Percentiles rank a stretch among this genome's conserved stretches.
Evolutionary conservation across 2,113 vertebrate species (phyloP).

Genomic region (Oenanthe oenanthe): DNA sequence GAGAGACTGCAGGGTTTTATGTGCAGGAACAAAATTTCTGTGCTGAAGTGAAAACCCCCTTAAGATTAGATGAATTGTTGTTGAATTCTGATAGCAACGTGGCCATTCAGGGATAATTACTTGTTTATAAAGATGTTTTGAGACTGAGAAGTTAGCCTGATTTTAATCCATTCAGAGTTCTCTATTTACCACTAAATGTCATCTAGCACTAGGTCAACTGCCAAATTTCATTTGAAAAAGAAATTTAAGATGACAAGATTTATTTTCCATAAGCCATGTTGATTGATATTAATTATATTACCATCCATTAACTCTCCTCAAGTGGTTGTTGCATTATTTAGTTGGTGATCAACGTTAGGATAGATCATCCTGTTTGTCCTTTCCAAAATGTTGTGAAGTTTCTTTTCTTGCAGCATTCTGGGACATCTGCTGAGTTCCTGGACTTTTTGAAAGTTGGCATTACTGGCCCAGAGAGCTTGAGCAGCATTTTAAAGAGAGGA

Average conservation of each 20-base stretch:
- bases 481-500: background rate
- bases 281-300: background rate
- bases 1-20: background rate
- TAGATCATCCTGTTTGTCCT: background rate
- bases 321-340: background rate
- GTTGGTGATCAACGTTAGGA: background rate
- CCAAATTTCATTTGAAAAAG: background rate
- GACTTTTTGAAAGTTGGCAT: background rate
- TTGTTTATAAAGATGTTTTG: background rate
- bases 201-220: background rate
- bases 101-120: background rate
- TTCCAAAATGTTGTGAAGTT: background rate
- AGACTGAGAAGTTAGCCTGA: background rate
- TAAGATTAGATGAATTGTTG: background rate
- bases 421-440: background rate
- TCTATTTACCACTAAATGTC: background rate
- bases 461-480: background rate
- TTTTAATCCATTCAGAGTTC: background rate
- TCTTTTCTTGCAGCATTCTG: background rate
- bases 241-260: conserved; percentile 8
- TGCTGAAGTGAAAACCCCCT: background rate
- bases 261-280: background rate
- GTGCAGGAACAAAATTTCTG: background rate
- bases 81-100: background rate
- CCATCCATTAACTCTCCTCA: background rate